These are phyloP conservation scores for Kryptolebias marmoratus DNA, from an alignment of 2,113 vertebrate species.

Conservation along the genomic window DNA sequence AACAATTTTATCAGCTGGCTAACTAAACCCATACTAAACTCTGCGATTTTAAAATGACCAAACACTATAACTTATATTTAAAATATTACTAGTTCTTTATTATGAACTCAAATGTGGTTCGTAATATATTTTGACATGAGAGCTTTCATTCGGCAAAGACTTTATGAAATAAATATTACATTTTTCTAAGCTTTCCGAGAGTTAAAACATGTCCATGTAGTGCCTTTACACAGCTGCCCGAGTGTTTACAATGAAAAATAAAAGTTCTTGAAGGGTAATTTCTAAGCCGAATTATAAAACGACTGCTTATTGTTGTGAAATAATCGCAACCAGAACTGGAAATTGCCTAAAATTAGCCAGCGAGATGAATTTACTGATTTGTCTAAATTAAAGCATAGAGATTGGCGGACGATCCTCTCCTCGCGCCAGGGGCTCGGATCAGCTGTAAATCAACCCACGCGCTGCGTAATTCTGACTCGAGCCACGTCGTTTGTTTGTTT, in stretches of 20 bases:
- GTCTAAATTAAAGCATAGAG: background rate
- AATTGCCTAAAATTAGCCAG: rapidly evolving
- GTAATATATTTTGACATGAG: no score
- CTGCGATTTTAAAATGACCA: no score
- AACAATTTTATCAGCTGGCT: no score
- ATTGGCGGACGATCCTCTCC: background rate
- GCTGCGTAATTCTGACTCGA: background rate
- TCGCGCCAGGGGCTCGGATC: background rate
- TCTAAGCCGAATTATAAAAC: conserved; percentile 28
- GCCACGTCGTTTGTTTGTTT: rapidly evolving
- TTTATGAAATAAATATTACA: no score
- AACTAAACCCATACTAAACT: no score
- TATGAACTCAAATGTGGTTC: no score
- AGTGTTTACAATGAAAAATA: background rate
- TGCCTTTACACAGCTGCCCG: background rate
- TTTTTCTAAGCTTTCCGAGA: no score
- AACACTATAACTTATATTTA: no score
- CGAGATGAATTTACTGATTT: background rate
- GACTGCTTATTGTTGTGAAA: background rate
- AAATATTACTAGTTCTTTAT: background rate
- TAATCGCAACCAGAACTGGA: rapidly evolving
- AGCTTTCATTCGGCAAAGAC: no score
- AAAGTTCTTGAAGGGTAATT: background rate
- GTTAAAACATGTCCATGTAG: background rate
- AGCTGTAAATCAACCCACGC: no score